A percentile compares a stretch with the other conserved stretches of the same genome.
phyloP scores from a whole-genome alignment of 2,113 vertebrate species.

The Melozone crissalis region DNA sequence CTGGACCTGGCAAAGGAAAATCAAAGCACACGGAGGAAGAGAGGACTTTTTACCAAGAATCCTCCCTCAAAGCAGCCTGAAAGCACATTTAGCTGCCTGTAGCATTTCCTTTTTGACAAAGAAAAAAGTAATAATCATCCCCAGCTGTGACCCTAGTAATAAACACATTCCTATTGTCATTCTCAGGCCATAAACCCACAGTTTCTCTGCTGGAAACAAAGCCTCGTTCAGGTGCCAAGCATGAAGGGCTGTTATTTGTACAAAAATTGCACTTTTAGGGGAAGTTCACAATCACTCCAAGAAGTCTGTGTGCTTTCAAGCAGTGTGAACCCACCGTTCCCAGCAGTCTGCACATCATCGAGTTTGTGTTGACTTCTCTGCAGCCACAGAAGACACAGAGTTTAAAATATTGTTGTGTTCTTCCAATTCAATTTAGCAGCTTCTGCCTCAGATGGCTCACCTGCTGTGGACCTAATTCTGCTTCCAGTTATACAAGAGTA shows the following conservation, averaged over 20 bases:
- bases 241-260: slow-evolving; percentile 8
- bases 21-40: background rate
- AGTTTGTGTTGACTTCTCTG: background rate
- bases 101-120: slow-evolving; percentile 37
- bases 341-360: background rate
- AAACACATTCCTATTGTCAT: slow-evolving; percentile 51
- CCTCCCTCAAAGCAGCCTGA: background rate
- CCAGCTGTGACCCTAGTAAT: slow-evolving; percentile 52
- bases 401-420: background rate
- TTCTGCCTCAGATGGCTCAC: background rate
- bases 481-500: background rate
- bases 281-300: background rate
- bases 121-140: slow-evolving; percentile 43
- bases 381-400: background rate
- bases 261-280: background rate
- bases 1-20: background rate
- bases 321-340: background rate
- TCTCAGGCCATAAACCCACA: slow-evolving; percentile 24
- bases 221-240: slow-evolving; percentile 15
- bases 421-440: background rate
- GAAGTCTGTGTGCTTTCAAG: background rate
- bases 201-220: slow-evolving; percentile 43
- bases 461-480: slow-evolving; percentile 4
- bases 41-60: background rate
- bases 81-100: background rate